phyloP scores from a whole-genome alignment of 2,113 vertebrate species.

The Paraplagusia blochii region DNA sequence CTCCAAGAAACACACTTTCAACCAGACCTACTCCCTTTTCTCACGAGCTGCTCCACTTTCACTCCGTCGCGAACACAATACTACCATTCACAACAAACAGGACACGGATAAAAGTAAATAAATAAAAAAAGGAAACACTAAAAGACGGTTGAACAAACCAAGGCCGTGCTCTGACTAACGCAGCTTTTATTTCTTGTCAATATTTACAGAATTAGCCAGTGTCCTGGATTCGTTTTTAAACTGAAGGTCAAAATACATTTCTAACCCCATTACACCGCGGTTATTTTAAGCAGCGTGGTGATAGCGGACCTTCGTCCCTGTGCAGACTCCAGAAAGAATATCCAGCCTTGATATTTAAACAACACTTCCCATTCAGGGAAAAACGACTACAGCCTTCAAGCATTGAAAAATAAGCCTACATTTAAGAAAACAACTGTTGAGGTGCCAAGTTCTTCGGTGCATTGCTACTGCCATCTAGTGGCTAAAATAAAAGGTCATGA shows the following conservation, averaged over 20 bases:
- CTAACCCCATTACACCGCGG: not conserved
- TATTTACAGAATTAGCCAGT: not conserved
- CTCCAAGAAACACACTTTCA: constrained; percentile 75
- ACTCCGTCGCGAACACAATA: constrained; percentile 36
- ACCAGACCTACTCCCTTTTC: constrained; percentile 42
- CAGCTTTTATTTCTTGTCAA: constrained; percentile 2
- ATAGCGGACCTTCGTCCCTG: not conserved
- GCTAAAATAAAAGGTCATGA: constrained; percentile 8
- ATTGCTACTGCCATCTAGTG: constrained; percentile 71
- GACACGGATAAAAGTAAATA: no score
- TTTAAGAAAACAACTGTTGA: not conserved
- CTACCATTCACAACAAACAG: constrained; percentile 42
- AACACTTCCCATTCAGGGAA: constrained; percentile 6
- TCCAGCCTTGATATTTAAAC: not conserved
- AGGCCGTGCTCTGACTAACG: constrained; percentile 1
- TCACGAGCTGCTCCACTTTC: constrained; percentile 46
- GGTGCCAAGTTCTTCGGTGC: constrained; percentile 26
- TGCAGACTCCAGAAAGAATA: not conserved
- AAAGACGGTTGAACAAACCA: constrained; percentile 14
- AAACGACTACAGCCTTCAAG: not conserved
- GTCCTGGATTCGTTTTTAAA: not conserved
- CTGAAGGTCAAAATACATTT: not conserved
- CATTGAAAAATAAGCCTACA: not conserved
- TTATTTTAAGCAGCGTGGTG: not conserved
- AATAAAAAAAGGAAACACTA: not conserved